phyloP scores from a whole-genome alignment of 2,113 vertebrate genomes.

The Eptesicus fuscus region DNA sequence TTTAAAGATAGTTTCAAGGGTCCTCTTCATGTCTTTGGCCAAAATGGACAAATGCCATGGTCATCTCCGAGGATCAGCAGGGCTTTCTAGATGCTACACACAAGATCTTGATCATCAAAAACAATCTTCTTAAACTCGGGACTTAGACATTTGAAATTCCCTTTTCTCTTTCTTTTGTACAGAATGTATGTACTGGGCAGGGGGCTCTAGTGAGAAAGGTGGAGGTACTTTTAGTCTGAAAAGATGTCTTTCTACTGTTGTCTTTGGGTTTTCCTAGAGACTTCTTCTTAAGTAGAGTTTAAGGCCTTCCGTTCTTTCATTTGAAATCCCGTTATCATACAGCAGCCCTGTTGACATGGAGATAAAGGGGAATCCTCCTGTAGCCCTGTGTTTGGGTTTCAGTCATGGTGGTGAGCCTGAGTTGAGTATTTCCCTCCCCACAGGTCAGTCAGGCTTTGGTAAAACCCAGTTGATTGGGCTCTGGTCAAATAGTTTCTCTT shows the following conservation, averaged over 20 bases:
- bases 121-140: not conserved
- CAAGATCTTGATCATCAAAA: not conserved
- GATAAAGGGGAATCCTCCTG: not conserved
- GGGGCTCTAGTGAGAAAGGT: not conserved
- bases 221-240: not conserved
- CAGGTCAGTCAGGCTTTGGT: not conserved
- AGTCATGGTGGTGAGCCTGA: not conserved
- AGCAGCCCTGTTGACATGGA: not conserved
- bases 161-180: not conserved
- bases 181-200: not conserved
- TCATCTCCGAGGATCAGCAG: not conserved
- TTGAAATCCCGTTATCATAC: not conserved
- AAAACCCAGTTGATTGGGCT: not conserved
- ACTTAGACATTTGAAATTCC: not conserved
- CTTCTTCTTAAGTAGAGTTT: not conserved
- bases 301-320: not conserved
- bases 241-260: not conserved
- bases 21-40: not conserved
- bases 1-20: not conserved
- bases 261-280: not conserved
- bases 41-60: not conserved
- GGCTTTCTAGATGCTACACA: not conserved
- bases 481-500: not conserved
- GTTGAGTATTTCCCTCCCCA: not conserved
- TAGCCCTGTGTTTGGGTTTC: not conserved